Percentiles rank a stretch among this genome's conserved stretches.
phyloP scores from a whole-genome alignment of 2,797 vertebrate species.

The Leptodactylus fallax region DNA sequence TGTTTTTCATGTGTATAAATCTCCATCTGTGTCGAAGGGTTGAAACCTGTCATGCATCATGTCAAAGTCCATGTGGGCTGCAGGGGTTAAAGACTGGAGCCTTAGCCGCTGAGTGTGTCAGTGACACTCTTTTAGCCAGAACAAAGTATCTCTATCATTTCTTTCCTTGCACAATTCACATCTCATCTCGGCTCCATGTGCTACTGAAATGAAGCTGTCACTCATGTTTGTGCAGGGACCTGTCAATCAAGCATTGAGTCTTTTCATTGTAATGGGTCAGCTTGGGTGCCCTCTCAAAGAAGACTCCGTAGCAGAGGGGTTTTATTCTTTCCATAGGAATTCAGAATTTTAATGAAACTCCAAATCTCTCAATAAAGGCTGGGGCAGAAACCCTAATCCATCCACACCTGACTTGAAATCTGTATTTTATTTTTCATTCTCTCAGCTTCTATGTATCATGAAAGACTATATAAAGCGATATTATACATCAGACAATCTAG shows the following conservation, averaged over 20 bases:
- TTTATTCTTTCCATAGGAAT: constrained; percentile 79
- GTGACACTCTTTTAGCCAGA: constrained; percentile 84
- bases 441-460: constrained; percentile 73
- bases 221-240: constrained; percentile 81
- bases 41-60: constrained; percentile 14
- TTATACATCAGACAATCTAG: constrained; percentile 50
- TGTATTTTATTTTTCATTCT: constrained; percentile 74
- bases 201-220: constrained; percentile 88
- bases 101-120: constrained; percentile 83
- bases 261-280: constrained; percentile 88
- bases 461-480: constrained; percentile 71
- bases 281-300: constrained; percentile 82
- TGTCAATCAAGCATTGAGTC: constrained; percentile 82
- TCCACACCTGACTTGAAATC: constrained; percentile 77
- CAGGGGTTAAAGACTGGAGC: constrained; percentile 73
- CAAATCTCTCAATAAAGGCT: constrained; percentile 83
- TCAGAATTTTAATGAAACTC: constrained; percentile 85
- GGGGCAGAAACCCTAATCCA: constrained; percentile 80
- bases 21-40: constrained; percentile 2
- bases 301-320: constrained; percentile 75
- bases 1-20: constrained; percentile 37
- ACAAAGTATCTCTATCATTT: constrained; percentile 78
- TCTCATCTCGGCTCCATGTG: constrained; percentile 78
- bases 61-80: constrained; percentile 48
- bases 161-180: constrained; percentile 72